A percentile compares a stretch with the other conserved stretches of the same genome.
phyloP scores from a whole-genome alignment of 2,113 vertebrate species.

The Lagopus leucura region DNA sequence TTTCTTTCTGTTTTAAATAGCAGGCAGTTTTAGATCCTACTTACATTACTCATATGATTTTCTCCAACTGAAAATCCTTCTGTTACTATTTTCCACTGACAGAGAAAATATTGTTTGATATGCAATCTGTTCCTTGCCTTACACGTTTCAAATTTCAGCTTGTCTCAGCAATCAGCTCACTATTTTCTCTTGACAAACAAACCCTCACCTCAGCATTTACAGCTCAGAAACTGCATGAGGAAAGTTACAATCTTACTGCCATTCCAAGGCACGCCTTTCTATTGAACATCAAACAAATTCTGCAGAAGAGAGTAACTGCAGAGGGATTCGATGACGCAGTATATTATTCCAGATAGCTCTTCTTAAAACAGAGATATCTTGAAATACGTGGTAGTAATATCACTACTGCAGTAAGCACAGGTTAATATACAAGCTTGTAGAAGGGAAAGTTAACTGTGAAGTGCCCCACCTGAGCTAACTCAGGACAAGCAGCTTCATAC shows the following conservation, averaged over 20 bases:
- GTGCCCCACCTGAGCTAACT: not conserved
- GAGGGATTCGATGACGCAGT: not conserved
- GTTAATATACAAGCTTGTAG: not conserved
- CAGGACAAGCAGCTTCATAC: not conserved
- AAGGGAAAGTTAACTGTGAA: not conserved
- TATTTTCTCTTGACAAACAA: not conserved
- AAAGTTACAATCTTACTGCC: not conserved
- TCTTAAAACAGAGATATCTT: not conserved
- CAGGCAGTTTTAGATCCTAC: slow-evolving; percentile 19
- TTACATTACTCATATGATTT: slow-evolving; percentile 58
- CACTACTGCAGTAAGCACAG: not conserved
- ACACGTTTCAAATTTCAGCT: not conserved
- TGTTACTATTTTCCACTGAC: slow-evolving; percentile 10
- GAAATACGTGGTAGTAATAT: not conserved
- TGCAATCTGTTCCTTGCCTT: slow-evolving; percentile 15
- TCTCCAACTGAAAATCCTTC: slow-evolving; percentile 45
- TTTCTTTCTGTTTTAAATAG: slow-evolving; percentile 36
- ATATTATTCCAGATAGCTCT: not conserved
- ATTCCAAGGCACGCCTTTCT: not conserved
- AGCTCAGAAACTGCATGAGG: not conserved
- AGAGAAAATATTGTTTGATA: slow-evolving; percentile 54
- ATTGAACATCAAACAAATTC: not conserved
- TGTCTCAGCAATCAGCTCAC: not conserved
- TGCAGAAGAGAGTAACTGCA: not conserved
- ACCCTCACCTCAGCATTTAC: not conserved